Base-by-base conservation (phyloP, 1,140 invertebrate genomes). In the Dendroctonus valens region DNA sequence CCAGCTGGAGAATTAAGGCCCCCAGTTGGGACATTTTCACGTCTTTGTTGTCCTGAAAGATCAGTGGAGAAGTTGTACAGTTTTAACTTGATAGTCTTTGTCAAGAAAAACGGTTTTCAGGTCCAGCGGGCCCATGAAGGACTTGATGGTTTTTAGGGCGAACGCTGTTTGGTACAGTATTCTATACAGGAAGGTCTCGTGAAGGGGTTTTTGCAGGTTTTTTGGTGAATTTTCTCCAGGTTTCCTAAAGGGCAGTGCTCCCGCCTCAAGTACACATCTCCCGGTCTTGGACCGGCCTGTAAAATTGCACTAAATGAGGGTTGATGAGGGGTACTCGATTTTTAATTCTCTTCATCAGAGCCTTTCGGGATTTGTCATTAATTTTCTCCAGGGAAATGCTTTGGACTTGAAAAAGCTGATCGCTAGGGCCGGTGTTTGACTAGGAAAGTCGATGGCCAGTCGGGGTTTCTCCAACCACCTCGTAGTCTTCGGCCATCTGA, bases 21-120 rank as follows among this genome's bases (percentile, higher is more conserved):
- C 81, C 54, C 69, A 85, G 79, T 26, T 58, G 46, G 41, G 38
- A 70, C 62, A 67, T 73, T 70, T 68, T 70, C 38, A 57, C 8
- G 60, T 67, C 52, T n/a, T 53, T 59, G 40, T 65, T 41, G 11
- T 67, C n/a, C 64, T 9, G 37, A 26, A 42, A 14, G 52, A 4
- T 53, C 48, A 15, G 12, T 85, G 54, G 83, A 83, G 15, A 87
- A 74, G 76, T 86, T 85, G 53, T 84, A 84, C 26, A 87, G 72
- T 75, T 86, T n/a, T 85, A 8, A 86, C 74, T 49, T 77, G 79
- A 39, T 80, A 82, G 65, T 78, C 71, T 62, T 75, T 74, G 52
- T 84, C 83, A 1, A 87, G 65, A 67, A 88, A 77, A 63, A 89
- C 84, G 76, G 89, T 88, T 77, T 88, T 85, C 39, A 86, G 84